Percentiles rank a stretch among this genome's conserved stretches.
Conservation (phyloP, 2,797 vertebrate species). For the Hoplostethus atlanticus region DNA sequence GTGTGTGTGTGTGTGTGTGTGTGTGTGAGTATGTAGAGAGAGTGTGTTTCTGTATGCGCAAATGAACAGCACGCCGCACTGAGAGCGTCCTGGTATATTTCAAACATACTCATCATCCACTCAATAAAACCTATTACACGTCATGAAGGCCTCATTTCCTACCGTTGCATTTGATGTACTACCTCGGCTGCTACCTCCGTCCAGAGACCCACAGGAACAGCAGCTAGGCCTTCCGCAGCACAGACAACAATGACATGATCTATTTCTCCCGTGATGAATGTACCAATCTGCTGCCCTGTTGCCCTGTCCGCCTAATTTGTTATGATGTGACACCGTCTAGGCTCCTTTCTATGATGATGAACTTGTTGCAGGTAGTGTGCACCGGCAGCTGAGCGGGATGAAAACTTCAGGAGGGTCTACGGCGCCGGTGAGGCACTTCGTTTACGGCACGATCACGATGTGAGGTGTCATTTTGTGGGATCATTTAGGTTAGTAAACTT, state of each 20-base stretch:
- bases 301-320: slow-evolving; percentile 86
- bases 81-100: slow-evolving; percentile 59
- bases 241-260: slow-evolving; percentile 80
- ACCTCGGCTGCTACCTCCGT: slow-evolving; percentile 12
- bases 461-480: slow-evolving; percentile 3
- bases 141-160: slow-evolving; percentile 80
- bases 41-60: slow-evolving; percentile 43
- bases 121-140: slow-evolving; percentile 75
- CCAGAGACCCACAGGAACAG: slow-evolving; percentile 64
- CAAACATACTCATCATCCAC: slow-evolving; percentile 62
- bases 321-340: slow-evolving; percentile 70
- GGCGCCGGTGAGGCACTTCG: slow-evolving; percentile 28
- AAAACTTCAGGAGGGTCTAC: slow-evolving; percentile 48
- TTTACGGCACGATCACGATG: neutral
- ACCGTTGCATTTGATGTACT: slow-evolving; percentile 74
- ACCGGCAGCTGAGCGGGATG: slow-evolving; percentile 70
- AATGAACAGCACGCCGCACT: slow-evolving; percentile 13
- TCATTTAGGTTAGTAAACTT: slow-evolving; percentile 1
- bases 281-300: slow-evolving; percentile 84
- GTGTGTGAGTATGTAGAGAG: slow-evolving; percentile 18
- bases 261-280: slow-evolving; percentile 86
- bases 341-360: slow-evolving; percentile 59
- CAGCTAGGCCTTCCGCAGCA: slow-evolving; percentile 57
- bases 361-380: slow-evolving; percentile 58
- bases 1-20: slow-evolving; percentile 31